Conservation (phyloP, 2,113 vertebrate genomes). For the Phrynosoma platyrhinos region DNA sequence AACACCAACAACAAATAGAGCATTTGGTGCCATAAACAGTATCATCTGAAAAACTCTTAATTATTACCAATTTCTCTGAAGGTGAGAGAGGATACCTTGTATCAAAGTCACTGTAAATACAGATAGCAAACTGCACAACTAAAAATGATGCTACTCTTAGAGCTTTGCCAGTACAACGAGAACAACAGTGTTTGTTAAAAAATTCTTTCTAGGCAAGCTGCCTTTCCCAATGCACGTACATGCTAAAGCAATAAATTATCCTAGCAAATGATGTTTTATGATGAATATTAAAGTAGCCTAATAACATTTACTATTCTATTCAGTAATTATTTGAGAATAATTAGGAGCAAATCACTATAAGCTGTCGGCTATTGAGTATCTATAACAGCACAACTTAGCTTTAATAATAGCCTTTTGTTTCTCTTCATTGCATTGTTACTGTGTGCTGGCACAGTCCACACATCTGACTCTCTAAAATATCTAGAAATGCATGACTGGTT, state of each 20-base stretch:
- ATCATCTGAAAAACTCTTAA: background rate
- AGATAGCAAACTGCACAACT: background rate
- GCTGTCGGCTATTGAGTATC: slow-evolving; percentile 61
- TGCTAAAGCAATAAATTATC: slow-evolving; percentile 60
- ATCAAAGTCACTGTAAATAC: background rate
- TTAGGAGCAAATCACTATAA: slow-evolving; percentile 66
- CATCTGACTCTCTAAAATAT: slow-evolving; percentile 2
- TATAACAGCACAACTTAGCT: slow-evolving; percentile 55
- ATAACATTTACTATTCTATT: slow-evolving; percentile 66
- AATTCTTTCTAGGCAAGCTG: slow-evolving; percentile 13
- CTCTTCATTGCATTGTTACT: slow-evolving; percentile 29
- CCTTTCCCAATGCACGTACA: slow-evolving; percentile 13
- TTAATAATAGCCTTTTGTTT: slow-evolving; percentile 62
- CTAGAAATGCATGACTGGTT: background rate
- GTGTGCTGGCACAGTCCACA: slow-evolving; percentile 30
- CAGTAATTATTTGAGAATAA: slow-evolving; percentile 72
- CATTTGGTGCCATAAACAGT: background rate
- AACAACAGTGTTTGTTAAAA: slow-evolving; percentile 23
- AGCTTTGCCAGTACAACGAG: slow-evolving; percentile 3
- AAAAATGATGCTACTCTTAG: background rate
- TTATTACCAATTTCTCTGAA: background rate
- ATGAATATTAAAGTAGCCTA: slow-evolving; percentile 66
- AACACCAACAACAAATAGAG: background rate
- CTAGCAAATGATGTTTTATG: slow-evolving; percentile 62
- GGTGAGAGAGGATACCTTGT: background rate